Evolutionary conservation across 1,140 invertebrate species (phyloP).

Genomic region (Dendroctonus valens): DNA sequence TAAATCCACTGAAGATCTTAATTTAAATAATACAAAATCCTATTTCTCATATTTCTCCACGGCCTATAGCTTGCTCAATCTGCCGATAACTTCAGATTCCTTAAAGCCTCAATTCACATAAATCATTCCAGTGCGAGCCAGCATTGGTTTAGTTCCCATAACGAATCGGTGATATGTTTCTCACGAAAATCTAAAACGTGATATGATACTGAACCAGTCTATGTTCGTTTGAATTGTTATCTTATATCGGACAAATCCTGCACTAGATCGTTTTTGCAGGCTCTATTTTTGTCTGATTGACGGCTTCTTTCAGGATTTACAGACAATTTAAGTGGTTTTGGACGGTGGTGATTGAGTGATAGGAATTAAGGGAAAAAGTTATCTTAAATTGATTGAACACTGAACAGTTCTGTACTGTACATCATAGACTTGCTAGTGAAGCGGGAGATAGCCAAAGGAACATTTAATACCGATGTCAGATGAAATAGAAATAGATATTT

Average conservation of each 20-base stretch:
- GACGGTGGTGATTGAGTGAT: neutral
- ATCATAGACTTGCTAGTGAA: too few species aligned
- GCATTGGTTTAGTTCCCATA: slow-evolving; percentile 24
- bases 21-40: too few species aligned
- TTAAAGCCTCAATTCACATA: slow-evolving; percentile 5
- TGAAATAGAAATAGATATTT: too few species aligned
- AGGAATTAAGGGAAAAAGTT: too few species aligned
- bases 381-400: too few species aligned
- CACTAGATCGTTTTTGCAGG: slow-evolving; percentile 6
- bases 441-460: too few species aligned
- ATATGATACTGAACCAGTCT: slow-evolving; percentile 16
- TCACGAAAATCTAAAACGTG: slow-evolving; percentile 29
- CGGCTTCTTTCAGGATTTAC: neutral
- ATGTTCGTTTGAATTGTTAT: slow-evolving; percentile 9
- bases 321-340: neutral
- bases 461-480: too few species aligned
- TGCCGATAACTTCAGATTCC: neutral
- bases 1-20: too few species aligned
- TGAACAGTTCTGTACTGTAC: too few species aligned
- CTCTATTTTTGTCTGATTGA: neutral
- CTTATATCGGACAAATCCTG: slow-evolving; percentile 18
- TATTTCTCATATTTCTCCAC: too few species aligned
- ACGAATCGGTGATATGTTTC: slow-evolving; percentile 28
- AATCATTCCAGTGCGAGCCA: slow-evolving; percentile 6
- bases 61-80: too few species aligned